Evolutionary conservation across 2,113 vertebrate species (phyloP), one percentile per base, ranked within the genome.

Genomic region (Poecilia latipinna): DNA sequence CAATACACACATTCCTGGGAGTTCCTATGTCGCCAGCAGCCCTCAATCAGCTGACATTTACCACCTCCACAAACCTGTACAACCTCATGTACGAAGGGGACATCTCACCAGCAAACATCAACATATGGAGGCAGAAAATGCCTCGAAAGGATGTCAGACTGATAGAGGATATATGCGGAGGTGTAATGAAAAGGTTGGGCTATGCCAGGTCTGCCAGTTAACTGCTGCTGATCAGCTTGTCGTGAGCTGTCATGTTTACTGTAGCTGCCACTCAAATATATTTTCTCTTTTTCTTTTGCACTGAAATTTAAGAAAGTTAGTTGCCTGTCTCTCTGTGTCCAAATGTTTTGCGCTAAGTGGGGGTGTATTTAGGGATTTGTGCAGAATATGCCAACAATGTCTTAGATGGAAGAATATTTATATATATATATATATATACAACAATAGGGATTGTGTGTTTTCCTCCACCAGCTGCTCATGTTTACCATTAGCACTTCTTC

Each of bases 21-120:
- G 95, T 99, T 80, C 97, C 97, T n/a, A 85, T 97, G 75, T 94
- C 96, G 42, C 97, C 97, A 35, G 88, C 96, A 37, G 97, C 95
- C 82, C 96, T 99, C 93, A 98, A 99, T 94, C 96, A 97, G 91
- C 96, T 99, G 79, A 82, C 97, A 63, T 98, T 99, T 93, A 96
- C 97, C 91, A 98, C 97, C 17, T 97, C 97, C 78, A 98, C 97
- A 0, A 96, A 95, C 91, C 92, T 98, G 93, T 98, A 96, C 91
- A 97, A 96, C 83, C 96, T 99, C 33, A 96, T 96, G 89, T 96
- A 98, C 5, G 98, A 99, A 84, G 96, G 97, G 17, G 96, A 98
- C 83, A 95, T 99, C 80, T 98, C 97, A 70, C 95, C 96, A 44
- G 92, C 91, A 61, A 96, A 89, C 78, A 95, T 96, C 73, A 90